phyloP scores from a whole-genome alignment of 2,797 vertebrate species.

The Amphiprion clarkii region DNA sequence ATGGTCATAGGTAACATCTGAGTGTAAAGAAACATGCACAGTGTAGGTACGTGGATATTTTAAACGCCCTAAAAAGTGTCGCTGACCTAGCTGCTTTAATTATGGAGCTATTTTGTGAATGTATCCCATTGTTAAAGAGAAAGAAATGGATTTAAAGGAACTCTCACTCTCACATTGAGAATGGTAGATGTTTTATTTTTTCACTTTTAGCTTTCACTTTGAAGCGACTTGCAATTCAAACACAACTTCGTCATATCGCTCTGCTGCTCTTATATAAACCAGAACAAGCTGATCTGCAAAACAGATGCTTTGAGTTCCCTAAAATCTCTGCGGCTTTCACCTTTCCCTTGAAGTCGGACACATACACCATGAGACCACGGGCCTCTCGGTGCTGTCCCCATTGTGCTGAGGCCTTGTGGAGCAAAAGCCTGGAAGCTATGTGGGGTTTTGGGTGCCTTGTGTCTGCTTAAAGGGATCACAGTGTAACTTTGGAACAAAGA shows the following conservation, averaged over 20 bases:
- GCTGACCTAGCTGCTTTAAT: conserved; percentile 2
- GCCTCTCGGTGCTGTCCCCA: conserved; percentile 32
- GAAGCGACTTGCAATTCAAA: conserved; percentile 34
- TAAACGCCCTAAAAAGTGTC: neutral
- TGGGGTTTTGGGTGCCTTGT: conserved; percentile 77
- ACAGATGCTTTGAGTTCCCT: conserved; percentile 72
- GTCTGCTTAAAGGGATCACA: conserved; percentile 68
- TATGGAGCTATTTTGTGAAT: neutral
- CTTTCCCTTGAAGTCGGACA: conserved; percentile 66
- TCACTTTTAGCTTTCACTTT: conserved; percentile 13
- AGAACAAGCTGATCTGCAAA: conserved; percentile 59
- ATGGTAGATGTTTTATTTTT: conserved; percentile 3
- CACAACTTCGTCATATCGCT: conserved; percentile 2
- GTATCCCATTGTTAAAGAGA: conserved; percentile 8
- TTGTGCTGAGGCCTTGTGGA: conserved; percentile 67
- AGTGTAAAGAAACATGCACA: neutral
- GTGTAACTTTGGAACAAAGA: conserved; percentile 77
- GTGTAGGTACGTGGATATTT: neutral
- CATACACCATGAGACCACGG: conserved; percentile 57
- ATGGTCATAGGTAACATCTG: neutral
- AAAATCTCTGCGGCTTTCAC: conserved; percentile 66
- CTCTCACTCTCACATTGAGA: neutral
- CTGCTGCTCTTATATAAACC: conserved; percentile 12
- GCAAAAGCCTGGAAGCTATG: conserved; percentile 66
- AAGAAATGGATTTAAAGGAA: conserved; percentile 10